A percentile compares a stretch with the other conserved stretches of the same genome.
Evolutionary conservation across 1,140 invertebrate genomes (phyloP).

Genomic region (Delia radicum): DNA sequence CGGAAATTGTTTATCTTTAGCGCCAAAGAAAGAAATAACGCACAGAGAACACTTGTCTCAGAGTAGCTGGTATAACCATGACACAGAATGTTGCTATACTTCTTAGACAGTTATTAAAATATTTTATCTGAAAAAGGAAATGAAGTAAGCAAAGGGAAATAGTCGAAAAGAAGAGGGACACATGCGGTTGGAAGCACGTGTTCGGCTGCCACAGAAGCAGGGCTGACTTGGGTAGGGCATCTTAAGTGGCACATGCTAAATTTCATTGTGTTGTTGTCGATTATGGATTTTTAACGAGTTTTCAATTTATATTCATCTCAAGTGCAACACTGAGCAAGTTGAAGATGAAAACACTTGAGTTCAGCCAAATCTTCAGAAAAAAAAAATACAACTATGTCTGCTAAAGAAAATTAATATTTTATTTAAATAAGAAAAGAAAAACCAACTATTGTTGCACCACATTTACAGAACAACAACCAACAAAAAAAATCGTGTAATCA

Average conservation of each 20-base stretch:
- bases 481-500: not conserved
- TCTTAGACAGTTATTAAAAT: constrained; percentile 9
- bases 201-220: not conserved
- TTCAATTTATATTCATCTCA: constrained; percentile 46
- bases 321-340: constrained; percentile 3
- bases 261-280: constrained; percentile 27
- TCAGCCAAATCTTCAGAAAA: not conserved
- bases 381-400: not conserved
- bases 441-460: not conserved
- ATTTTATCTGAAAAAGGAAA: not conserved
- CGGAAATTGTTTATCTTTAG: constrained; percentile 2
- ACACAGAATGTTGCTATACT: not conserved
- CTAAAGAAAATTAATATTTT: not conserved
- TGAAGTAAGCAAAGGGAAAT: not conserved
- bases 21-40: too few relatives aligned
- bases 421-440: not conserved
- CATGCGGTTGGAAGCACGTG: not conserved
- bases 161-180: too few relatives aligned
- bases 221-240: not conserved
- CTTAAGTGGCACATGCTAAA: constrained; percentile 17
- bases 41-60: not conserved
- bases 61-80: not conserved
- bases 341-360: constrained; percentile 12
- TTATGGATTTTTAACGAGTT: constrained; percentile 56
- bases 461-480: not conserved